Percentiles rank a stretch among this genome's conserved stretches.
phyloP scores from a whole-genome alignment of 2,113 vertebrate genomes.

The Laterallus jamaicensis region DNA sequence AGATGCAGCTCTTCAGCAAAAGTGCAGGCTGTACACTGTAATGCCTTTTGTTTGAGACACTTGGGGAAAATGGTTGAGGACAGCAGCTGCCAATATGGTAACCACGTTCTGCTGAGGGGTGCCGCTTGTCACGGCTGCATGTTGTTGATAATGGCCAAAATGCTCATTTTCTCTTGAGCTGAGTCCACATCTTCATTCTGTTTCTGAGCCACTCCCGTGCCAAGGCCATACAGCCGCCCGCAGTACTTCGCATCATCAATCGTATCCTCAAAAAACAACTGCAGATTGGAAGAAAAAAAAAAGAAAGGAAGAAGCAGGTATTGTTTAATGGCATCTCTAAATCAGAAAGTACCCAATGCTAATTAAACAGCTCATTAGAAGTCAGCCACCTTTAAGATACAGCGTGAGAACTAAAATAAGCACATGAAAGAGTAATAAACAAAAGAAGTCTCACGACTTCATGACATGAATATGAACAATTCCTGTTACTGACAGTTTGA shows the following conservation, averaged over 20 bases:
- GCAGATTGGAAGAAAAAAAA: constrained; percentile 18
- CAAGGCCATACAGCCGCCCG: constrained; percentile 93
- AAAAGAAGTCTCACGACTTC: not conserved
- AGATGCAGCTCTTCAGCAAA: constrained; percentile 68
- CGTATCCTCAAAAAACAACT: constrained; percentile 99
- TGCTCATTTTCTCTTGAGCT: constrained; percentile 82
- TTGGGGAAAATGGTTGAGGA: constrained; percentile 51
- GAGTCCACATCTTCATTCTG: constrained; percentile 88
- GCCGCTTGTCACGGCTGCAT: constrained; percentile 75
- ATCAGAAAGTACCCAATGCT: not conserved
- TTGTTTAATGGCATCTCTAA: not conserved
- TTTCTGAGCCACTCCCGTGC: constrained; percentile 91
- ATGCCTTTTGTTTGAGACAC: constrained; percentile 33
- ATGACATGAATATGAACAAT: not conserved
- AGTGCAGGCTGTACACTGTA: constrained; percentile 14
- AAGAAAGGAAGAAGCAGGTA: not conserved
- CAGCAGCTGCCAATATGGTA: constrained; percentile 53
- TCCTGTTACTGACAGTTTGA: not conserved
- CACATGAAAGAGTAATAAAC: not conserved
- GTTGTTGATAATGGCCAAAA: constrained; percentile 81
- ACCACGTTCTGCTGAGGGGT: not conserved
- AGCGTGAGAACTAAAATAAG: not conserved
- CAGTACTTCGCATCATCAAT: constrained; percentile 99
- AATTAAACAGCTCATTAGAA: not conserved
- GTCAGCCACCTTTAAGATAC: not conserved